These are phyloP conservation scores for Nycteola revayana DNA, from an alignment of 2,888 invertebrate genomes.

Conservation along the genomic window DNA sequence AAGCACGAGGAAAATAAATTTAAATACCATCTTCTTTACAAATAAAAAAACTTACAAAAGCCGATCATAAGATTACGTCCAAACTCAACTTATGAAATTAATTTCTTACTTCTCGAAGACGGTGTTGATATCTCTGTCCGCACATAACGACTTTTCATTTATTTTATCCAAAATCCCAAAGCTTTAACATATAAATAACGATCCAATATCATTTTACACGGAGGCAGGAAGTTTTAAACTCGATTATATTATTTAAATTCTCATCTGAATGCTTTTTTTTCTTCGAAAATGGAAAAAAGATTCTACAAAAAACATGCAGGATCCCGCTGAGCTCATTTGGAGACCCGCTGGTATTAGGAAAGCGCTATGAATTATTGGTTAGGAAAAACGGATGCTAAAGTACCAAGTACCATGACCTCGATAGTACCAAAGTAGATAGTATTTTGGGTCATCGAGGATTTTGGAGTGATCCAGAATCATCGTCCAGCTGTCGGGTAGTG, in stretches of 20 bases:
- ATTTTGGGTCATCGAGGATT: too few relatives aligned
- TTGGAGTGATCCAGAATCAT: too few relatives aligned
- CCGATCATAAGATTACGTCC: neutral
- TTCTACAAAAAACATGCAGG: conserved; percentile 32
- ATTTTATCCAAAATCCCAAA: neutral
- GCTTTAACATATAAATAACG: neutral
- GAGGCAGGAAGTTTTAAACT: conserved; percentile 28
- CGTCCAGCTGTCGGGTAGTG: too few relatives aligned
- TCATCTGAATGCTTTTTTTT: conserved; percentile 28
- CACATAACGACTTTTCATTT: neutral
- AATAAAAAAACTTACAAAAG: too few relatives aligned
- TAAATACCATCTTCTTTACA: too few relatives aligned
- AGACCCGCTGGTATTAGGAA: conserved; percentile 37
- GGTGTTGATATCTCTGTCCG: neutral
- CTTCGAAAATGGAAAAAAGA: conserved; percentile 33
- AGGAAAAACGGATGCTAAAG: too few relatives aligned
- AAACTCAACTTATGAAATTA: neutral
- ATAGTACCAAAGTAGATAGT: too few relatives aligned
- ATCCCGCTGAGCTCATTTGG: conserved; percentile 31
- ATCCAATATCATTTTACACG: conserved; percentile 1
- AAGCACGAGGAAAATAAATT: too few relatives aligned
- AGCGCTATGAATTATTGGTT: too few relatives aligned
- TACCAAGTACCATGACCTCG: too few relatives aligned
- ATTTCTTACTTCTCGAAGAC: neutral
- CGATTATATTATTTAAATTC: conserved; percentile 34